Base-by-base conservation (phyloP, 2,888 invertebrate genomes). In the Tridacna crocea region DNA sequence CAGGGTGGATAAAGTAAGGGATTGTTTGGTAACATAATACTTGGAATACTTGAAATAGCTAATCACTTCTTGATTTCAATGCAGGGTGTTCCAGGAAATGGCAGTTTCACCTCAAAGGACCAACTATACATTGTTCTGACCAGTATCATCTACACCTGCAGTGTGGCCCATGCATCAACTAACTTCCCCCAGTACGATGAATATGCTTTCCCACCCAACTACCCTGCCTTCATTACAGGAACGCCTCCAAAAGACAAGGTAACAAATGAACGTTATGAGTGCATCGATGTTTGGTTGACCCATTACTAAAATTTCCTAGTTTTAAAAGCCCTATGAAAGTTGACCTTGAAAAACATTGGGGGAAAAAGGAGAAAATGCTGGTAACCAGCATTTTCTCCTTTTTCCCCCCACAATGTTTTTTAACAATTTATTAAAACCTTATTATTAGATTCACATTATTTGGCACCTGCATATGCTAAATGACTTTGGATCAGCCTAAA, bases 131-230 rank as follows among this genome's bases (percentile, higher is more conserved):
- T 82, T 36, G 83, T 89, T 13, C 72, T 92, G 58, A 91, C 91
- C 24, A 82, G 88, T 36, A 89, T 93, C 55, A 88, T 92, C 22
- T 92, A 90, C 80, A 91, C 92, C 12, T 91, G 92, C 75, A 92
- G 92, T 83, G 91, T 92, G 22, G 89, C 86, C 0, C 92, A 93
- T 77, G 92, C 93, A 0, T 89, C 92, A 3, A 88, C 91, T 24
- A 92, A 93, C 83, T 92, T 92, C 79, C 91, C 91, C 8, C 92
- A 92, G 87, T 93, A 93, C 75, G 92, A 92, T 58, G 92, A 92
- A 82, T 93, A 93, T 72, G 93, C 90, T 17, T 92, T 91, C 82
- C 92, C 92, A 19, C 91, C 92, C n/a, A 92, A 93, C 87, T 93
- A 93, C 79, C 92, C 92, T 74, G 90, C 85, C 19, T 80, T 83